A percentile compares a stretch with the other conserved stretches of the same genome.
Evolutionary conservation across 2,797 vertebrate species (phyloP).

Genomic region (Cirrhinus mrigala): DNA sequence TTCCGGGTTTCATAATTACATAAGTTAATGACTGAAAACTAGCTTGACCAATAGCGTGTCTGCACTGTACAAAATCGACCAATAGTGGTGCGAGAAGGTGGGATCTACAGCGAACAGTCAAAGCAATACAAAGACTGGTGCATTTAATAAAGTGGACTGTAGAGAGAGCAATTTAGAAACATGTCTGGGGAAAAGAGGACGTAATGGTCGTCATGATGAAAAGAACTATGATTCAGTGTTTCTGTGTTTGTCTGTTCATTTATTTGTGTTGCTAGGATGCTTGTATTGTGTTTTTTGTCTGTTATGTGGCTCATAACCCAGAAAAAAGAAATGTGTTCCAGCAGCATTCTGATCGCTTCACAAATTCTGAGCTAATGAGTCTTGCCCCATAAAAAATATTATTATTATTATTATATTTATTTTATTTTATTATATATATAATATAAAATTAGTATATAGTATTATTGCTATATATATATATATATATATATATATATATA

Average conservation of each 20-base stretch:
- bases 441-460: not conserved
- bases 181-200: not conserved
- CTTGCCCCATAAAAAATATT: too few relatives aligned
- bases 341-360: not conserved
- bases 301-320: not conserved
- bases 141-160: too few relatives aligned
- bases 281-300: not conserved
- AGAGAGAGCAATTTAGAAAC: not conserved
- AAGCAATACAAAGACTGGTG: too few relatives aligned
- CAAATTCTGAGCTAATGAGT: not conserved
- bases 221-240: not conserved
- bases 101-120: not conserved
- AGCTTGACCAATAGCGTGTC: not conserved
- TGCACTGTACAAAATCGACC: not conserved
- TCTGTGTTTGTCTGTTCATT: not conserved
- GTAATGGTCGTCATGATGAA: not conserved
- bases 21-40: not conserved
- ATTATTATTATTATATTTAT: too few relatives aligned
- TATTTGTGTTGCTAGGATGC: not conserved
- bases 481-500: too few relatives aligned
- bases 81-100: not conserved
- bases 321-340: not conserved
- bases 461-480: too few relatives aligned
- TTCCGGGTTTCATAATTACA: too few relatives aligned
- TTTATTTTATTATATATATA: too few relatives aligned